Percentiles rank a stretch among this genome's conserved stretches.
These are phyloP conservation scores for Gallinago media DNA, from an alignment of 2,113 vertebrate genomes.

Conservation along the genomic window DNA sequence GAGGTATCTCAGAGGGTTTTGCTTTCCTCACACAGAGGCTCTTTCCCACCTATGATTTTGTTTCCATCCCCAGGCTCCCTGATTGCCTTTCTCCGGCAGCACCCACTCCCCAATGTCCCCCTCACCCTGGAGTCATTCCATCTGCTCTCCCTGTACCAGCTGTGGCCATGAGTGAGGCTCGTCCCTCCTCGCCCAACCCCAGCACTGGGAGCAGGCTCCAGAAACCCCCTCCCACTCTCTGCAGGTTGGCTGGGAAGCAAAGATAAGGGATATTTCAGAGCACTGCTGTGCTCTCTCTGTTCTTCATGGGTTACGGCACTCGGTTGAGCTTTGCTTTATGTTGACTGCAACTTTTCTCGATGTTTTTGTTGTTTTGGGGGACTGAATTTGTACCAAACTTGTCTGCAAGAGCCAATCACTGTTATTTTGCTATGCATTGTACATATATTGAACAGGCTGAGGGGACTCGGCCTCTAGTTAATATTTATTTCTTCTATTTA, in stretches of 20 bases:
- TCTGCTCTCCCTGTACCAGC: neutral
- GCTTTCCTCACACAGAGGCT: neutral
- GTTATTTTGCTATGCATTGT: conserved; percentile 83
- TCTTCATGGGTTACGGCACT: neutral
- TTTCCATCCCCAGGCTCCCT: neutral
- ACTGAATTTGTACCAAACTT: conserved; percentile 33
- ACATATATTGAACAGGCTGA: conserved; percentile 71
- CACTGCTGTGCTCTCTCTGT: neutral
- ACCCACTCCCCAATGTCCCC: neutral
- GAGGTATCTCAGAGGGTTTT: neutral
- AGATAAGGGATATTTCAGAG: neutral
- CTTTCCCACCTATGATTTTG: neutral
- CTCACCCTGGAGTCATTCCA: accelerated
- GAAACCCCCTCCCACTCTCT: neutral
- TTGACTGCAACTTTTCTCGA: neutral
- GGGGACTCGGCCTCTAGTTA: conserved; percentile 69
- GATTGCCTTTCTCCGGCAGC: neutral
- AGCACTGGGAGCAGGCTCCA: neutral
- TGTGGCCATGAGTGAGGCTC: neutral
- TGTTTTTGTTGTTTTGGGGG: neutral
- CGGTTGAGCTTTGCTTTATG: neutral
- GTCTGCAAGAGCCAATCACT: conserved; percentile 47
- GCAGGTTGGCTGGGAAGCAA: neutral
- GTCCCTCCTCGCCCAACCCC: neutral
- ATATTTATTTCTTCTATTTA: conserved; percentile 87